Percentiles rank a stretch among this genome's conserved stretches.
Evolutionary conservation across 2,113 vertebrate genomes (phyloP).

Genomic region (Loxodonta africana): DNA sequence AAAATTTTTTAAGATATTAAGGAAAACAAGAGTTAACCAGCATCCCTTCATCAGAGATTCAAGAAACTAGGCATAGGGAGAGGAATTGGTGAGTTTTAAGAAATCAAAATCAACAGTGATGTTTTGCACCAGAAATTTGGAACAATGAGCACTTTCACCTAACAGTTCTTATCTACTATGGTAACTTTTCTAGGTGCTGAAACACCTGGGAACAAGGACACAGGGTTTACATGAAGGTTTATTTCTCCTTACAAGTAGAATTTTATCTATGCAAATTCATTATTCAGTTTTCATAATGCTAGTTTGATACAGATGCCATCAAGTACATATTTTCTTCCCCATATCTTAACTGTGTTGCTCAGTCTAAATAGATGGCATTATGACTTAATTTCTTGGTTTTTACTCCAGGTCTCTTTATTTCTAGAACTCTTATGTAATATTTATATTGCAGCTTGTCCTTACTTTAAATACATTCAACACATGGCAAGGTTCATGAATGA

Average conservation of each 20-base stretch:
- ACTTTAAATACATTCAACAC: background rate
- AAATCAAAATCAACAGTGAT: background rate
- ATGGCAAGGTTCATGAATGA: background rate
- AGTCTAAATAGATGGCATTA: background rate
- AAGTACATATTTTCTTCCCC: background rate
- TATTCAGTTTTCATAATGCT: background rate
- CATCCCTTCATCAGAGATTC: background rate
- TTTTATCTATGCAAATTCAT: background rate
- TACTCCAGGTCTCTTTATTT: background rate
- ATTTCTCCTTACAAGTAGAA: background rate
- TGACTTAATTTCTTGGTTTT: background rate
- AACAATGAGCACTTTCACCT: background rate
- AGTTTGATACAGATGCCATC: background rate
- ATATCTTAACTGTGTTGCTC: background rate
- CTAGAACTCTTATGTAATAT: background rate
- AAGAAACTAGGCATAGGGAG: background rate
- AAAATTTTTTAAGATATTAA: background rate
- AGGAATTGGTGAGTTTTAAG: background rate
- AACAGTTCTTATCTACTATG: background rate
- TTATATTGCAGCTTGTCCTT: background rate
- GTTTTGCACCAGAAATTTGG: background rate
- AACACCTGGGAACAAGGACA: background rate
- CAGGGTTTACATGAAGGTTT: background rate
- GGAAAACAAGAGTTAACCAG: background rate
- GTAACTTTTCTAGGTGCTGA: background rate